Conservation (phyloP, 2,113 vertebrate species). For the Hippocampus zosterae region DNA sequence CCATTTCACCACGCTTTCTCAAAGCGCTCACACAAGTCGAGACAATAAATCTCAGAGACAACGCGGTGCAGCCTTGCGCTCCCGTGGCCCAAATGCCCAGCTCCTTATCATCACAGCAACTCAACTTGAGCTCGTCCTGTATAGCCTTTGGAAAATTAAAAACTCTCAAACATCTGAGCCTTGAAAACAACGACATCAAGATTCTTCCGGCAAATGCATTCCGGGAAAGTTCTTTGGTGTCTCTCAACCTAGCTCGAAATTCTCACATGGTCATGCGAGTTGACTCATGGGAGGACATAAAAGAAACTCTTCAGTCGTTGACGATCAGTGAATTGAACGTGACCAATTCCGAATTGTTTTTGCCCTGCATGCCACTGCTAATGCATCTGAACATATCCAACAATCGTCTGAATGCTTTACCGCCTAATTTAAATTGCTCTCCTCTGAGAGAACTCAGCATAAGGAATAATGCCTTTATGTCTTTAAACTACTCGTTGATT, state of each 20-base stretch:
- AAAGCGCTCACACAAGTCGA: constrained; percentile 67
- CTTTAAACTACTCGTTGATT: constrained; percentile 36
- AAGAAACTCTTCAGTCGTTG: constrained; percentile 67
- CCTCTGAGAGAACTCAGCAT: constrained; percentile 62
- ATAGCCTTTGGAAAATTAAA: constrained; percentile 59
- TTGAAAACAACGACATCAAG: constrained; percentile 65
- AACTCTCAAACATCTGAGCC: constrained; percentile 68
- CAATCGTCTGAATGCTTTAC: constrained; percentile 64
- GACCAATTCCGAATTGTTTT: constrained; percentile 36
- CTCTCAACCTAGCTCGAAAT: constrained; percentile 74
- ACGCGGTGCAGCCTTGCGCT: constrained; percentile 66
- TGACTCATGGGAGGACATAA: constrained; percentile 56
- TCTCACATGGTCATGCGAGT: constrained; percentile 44
- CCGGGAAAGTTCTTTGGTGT: constrained; percentile 56
- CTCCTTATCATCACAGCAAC: neutral
- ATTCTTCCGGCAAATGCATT: constrained; percentile 62
- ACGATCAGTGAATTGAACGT: constrained; percentile 69
- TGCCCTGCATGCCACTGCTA: constrained; percentile 66
- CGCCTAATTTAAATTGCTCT: constrained; percentile 59
- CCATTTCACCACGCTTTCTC: constrained; percentile 67
- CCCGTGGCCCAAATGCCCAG: neutral
- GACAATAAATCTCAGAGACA: constrained; percentile 67
- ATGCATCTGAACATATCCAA: constrained; percentile 66
- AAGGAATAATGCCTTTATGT: constrained; percentile 58
- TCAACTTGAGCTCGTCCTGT: constrained; percentile 39